phyloP scores from a whole-genome alignment of 53 echinoderm and acorn worm genomes.

The Astropecten irregularis region DNA sequence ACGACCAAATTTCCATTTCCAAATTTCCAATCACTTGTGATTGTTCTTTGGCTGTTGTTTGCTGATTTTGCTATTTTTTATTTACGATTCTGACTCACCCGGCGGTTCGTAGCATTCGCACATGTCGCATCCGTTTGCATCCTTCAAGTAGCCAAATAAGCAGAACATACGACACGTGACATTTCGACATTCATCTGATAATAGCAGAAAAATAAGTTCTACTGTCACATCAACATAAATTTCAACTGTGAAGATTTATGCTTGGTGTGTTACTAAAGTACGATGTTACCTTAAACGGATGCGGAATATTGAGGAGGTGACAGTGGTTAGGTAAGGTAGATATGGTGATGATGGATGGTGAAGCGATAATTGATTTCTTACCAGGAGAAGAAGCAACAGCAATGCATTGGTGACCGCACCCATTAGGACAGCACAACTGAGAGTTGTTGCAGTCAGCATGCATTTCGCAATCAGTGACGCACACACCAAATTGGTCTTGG shows the following conservation, averaged over 20 bases:
- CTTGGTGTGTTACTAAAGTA: too few relatives aligned
- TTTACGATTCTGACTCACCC: not conserved
- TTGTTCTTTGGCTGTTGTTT: too few relatives aligned
- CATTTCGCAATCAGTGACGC: conserved; percentile 51
- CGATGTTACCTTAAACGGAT: too few relatives aligned
- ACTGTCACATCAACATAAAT: not conserved
- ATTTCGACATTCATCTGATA: conserved; percentile 28
- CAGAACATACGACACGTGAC: conserved; percentile 72
- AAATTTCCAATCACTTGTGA: too few relatives aligned
- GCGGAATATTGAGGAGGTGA: too few relatives aligned
- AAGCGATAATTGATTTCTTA: too few relatives aligned
- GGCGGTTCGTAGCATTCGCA: conserved; percentile 57
- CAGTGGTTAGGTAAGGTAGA: too few relatives aligned
- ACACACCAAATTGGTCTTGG: conserved; percentile 52
- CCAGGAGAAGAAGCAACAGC: too few relatives aligned
- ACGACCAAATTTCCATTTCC: too few relatives aligned
- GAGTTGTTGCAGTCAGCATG: conserved; percentile 53
- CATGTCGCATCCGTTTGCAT: conserved; percentile 65
- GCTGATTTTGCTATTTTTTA: too few relatives aligned
- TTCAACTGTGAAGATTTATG: not conserved
- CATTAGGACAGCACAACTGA: conserved; percentile 76
- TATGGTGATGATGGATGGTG: too few relatives aligned
- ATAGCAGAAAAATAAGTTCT: not conserved
- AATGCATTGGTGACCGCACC: conserved; percentile 73
- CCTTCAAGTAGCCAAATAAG: conserved; percentile 57